A percentile compares a stretch with the other conserved stretches of the same genome.
phyloP scores from a whole-genome alignment of 2,113 vertebrate genomes.

The Pterophyllum scalare region DNA sequence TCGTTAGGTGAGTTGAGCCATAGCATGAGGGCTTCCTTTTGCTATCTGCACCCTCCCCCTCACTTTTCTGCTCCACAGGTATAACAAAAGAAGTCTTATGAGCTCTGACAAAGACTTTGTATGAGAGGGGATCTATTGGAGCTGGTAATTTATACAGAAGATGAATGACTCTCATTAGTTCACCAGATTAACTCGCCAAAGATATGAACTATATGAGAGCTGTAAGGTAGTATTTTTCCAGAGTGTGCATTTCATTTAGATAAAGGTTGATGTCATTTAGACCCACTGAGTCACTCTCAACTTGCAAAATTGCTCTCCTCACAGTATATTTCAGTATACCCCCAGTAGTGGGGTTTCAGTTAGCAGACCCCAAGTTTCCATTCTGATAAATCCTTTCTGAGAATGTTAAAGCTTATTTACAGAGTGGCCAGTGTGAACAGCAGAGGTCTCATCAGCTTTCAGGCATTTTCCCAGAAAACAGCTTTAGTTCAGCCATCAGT shows the following conservation, averaged over 20 bases:
- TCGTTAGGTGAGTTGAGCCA: constrained; percentile 78
- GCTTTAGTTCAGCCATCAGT: constrained; percentile 65
- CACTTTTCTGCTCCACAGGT: constrained; percentile 74
- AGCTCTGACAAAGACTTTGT: constrained; percentile 54
- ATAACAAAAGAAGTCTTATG: constrained; percentile 77
- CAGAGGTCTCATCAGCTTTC: constrained; percentile 62
- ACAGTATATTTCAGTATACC: background rate
- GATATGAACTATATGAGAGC: constrained; percentile 31
- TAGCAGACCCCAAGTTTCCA: constrained; percentile 69
- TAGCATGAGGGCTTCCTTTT: constrained; percentile 53
- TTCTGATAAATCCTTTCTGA: constrained; percentile 83
- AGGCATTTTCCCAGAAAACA: constrained; percentile 64
- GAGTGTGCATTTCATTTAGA: constrained; percentile 20
- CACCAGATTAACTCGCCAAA: constrained; percentile 60
- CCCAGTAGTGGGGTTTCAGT: constrained; percentile 4
- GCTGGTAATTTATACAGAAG: constrained; percentile 69
- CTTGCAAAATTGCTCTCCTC: background rate
- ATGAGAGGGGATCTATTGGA: constrained; percentile 49
- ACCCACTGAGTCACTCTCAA: background rate
- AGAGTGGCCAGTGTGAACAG: constrained; percentile 59
- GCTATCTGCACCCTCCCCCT: constrained; percentile 56
- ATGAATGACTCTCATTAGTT: constrained; percentile 74
- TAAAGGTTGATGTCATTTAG: background rate
- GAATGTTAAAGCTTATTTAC: constrained; percentile 82
- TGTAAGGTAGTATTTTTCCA: background rate